These are phyloP conservation scores for Thecocarcelia acutangulata DNA, from an alignment of 2,888 invertebrate genomes.

Conservation along the genomic window DNA sequence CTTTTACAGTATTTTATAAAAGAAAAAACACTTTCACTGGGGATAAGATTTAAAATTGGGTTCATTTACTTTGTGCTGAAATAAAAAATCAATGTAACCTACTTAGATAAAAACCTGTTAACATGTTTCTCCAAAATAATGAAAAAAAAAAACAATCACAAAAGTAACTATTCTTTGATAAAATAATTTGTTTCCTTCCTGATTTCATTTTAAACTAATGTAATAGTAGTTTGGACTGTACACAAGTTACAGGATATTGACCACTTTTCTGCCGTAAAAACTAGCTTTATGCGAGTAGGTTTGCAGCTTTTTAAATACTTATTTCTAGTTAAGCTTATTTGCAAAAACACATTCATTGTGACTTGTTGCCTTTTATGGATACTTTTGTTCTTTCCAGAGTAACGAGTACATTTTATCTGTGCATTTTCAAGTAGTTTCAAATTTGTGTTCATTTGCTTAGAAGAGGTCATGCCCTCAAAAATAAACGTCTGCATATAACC, in stretches of 20 bases:
- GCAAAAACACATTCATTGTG: constrained; percentile 13
- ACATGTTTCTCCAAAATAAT: not conserved
- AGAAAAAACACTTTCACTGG: constrained; percentile 45
- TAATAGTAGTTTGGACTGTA: not conserved
- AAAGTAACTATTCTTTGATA: not conserved
- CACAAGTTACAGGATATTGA: constrained; percentile 18
- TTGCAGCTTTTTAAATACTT: constrained; percentile 26
- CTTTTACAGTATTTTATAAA: not conserved
- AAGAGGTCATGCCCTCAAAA: constrained; percentile 8
- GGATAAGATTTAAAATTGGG: not conserved
- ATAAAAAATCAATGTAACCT: constrained; percentile 28
- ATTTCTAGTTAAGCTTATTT: constrained; percentile 15
- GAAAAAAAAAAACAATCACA: not conserved
- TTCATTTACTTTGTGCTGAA: constrained; percentile 7
- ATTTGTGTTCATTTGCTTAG: constrained; percentile 7
- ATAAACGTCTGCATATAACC: constrained; percentile 22
- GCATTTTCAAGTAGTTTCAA: constrained; percentile 6
- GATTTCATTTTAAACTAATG: not conserved
- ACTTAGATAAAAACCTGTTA: constrained; percentile 19
- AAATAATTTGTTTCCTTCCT: constrained; percentile 18
- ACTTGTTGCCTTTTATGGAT: constrained; percentile 20
- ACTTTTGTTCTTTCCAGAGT: constrained; percentile 14
- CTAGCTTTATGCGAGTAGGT: not conserved
- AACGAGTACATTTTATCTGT: constrained; percentile 20
- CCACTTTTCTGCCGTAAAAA: constrained; percentile 1